Conservation (phyloP, 2,888 invertebrate species). For the Apotomis turbidana region DNA sequence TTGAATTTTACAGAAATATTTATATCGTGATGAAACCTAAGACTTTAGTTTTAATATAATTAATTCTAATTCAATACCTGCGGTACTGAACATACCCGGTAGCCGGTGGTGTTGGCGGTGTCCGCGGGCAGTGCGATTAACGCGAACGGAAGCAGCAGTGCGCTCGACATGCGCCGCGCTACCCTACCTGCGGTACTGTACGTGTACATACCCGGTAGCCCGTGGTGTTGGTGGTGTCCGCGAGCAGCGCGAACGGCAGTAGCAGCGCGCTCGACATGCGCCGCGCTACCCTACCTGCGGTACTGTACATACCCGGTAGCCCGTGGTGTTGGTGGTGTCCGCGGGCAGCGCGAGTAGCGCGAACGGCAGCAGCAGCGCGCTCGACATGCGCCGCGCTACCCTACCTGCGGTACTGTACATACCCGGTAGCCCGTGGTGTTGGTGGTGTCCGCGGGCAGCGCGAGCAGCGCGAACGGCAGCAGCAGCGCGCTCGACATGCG, state of each 20-base stretch:
- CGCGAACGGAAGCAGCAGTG: conserved; percentile 76
- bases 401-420: no score
- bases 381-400: conserved; percentile 64
- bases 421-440: no score
- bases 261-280: conserved; percentile 80
- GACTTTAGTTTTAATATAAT: no score
- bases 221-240: conserved; percentile 68
- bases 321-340: conserved; percentile 68
- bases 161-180: conserved; percentile 81
- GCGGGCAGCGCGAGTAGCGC: conserved; percentile 69
- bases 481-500: no score
- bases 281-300: conserved; percentile 38
- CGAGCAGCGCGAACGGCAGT: conserved; percentile 71
- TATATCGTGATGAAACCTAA: no score
- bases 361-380: conserved; percentile 79
- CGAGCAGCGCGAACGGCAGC: no score
- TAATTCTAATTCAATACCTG: background rate
- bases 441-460: no score
- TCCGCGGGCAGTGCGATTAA: conserved; percentile 69
- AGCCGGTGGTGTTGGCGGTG: conserved; percentile 70
- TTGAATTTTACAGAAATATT: background rate
- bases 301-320: conserved; percentile 61
- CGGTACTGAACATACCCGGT: conserved; percentile 60
- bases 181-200: no score
- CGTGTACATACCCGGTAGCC: conserved; percentile 50